Evolutionary conservation across 1,140 invertebrate species (phyloP).

Genomic region (Uloborus diversus): DNA sequence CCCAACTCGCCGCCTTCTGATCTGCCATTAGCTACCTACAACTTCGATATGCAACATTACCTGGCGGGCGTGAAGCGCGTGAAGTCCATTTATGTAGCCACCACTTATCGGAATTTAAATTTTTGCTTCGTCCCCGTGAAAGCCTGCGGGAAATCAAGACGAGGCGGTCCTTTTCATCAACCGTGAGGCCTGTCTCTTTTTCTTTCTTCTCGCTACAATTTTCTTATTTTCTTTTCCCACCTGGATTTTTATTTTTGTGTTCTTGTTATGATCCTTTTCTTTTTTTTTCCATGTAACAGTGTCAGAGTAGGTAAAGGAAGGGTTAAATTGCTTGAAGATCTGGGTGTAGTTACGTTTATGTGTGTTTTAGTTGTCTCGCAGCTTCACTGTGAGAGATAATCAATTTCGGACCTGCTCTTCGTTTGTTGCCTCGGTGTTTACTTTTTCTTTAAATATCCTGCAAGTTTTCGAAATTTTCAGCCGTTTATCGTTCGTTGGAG

Average conservation of each 20-base stretch:
- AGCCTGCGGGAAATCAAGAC: neutral
- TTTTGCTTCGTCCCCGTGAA: neutral
- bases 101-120: no score
- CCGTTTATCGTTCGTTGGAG: no score
- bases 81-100: no score
- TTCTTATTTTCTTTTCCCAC: neutral
- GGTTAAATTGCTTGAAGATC: neutral
- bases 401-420: neutral
- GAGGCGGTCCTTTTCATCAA: conserved; percentile 11
- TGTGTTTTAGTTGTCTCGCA: neutral
- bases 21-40: no score
- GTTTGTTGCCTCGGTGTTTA: no score
- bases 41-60: no score
- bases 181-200: neutral
- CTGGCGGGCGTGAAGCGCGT: no score
- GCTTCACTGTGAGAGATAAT: neutral
- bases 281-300: neutral
- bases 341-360: neutral
- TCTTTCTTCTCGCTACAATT: neutral
- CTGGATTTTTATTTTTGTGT: neutral
- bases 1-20: no score
- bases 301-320: neutral
- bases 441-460: no score
- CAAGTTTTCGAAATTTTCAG: no score
- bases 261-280: neutral